Conservation (phyloP, 2,888 invertebrate genomes). For the Dolichomitus sp. region DNA sequence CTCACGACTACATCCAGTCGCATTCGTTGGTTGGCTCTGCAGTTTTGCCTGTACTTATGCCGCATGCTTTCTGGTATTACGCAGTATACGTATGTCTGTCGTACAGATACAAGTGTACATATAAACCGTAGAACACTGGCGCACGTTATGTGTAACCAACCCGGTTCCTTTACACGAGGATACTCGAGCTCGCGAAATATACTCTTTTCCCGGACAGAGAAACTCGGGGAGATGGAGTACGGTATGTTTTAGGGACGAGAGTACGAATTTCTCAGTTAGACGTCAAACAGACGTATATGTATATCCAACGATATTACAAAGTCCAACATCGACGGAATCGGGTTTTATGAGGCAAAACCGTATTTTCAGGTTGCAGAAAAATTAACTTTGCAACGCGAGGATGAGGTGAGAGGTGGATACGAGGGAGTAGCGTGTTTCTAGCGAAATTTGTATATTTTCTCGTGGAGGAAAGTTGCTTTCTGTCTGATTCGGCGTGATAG, state of each 20-base stretch:
- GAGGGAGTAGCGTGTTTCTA: conserved; percentile 29
- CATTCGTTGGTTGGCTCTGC: conserved; percentile 79
- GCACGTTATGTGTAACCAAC: conserved; percentile 50
- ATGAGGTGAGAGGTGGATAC: conserved; percentile 11
- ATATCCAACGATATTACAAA: conserved; percentile 18
- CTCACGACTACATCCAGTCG: conserved; percentile 1
- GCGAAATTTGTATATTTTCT: conserved; percentile 59
- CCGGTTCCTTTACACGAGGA: conserved; percentile 46
- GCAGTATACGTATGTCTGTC: conserved; percentile 12
- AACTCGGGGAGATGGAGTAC: neutral
- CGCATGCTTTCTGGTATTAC: conserved; percentile 29
- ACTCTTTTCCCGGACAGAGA: conserved; percentile 24
- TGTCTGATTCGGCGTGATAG: conserved; percentile 57
- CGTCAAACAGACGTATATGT: conserved; percentile 26
- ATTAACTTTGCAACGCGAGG: conserved; percentile 55
- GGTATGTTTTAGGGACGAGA: conserved; percentile 7
- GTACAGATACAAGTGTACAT: conserved; percentile 14
- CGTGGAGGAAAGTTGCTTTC: conserved; percentile 39
- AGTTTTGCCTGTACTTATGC: conserved; percentile 78
- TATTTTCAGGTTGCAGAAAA: conserved; percentile 43
- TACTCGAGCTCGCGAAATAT: conserved; percentile 53
- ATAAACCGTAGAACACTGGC: conserved; percentile 20
- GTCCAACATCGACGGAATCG: conserved; percentile 52
- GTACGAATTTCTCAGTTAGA: conserved; percentile 37
- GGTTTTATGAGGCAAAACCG: conserved; percentile 35